Evolutionary conservation across 2,888 invertebrate genomes (phyloP), one percentile per base, ranked within the genome.

Genomic region (Philaethria dido): DNA sequence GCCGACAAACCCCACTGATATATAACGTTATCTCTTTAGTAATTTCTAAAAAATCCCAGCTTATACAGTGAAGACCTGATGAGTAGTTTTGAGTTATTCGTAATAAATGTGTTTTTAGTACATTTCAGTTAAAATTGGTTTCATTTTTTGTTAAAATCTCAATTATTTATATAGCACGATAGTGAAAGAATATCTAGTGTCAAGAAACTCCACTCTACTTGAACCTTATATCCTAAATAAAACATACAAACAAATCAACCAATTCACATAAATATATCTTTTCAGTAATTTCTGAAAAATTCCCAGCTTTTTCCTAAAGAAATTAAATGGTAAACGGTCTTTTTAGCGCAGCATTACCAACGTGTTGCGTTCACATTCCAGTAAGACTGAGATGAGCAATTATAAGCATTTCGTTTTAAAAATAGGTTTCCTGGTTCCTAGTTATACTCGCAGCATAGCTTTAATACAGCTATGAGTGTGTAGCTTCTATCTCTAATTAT

Each of bases 271-370:
- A 57, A 57, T n/a, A 4, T 42, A 11, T 9, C 22, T 57, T 57
- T 42, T 57, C 42, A 57, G 39, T 13, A 25, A 57, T 57, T 42
- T 5, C 42, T 57, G 22, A 25, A 42, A 42, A n/a, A 57, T 5
- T 16, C 20, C 11, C 42, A 9, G 57, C 14, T 25, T 57, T 42
- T 22, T 25, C 42, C 42, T 22, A 39, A 20, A 42, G 22, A 42
- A 57, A 57, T 42, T 25, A 57, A 13, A n/a, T 22, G 57, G 42
- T 42, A 57, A 57, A 57, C 42, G 57, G 57, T 57, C 42, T 57
- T 57, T 39, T 57, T 42, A 42, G 57, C 42, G n/a, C 25, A 57
- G 22, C 57, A 42, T 42, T 57, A 42, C 57, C 16, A 42, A 42
- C 42, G 57, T 57, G 57, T 57, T 57, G 57, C 57, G n/a, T 57